Evolutionary conservation across 2,113 vertebrate species (phyloP).

Genomic region (Erythrocercus mccallii): DNA sequence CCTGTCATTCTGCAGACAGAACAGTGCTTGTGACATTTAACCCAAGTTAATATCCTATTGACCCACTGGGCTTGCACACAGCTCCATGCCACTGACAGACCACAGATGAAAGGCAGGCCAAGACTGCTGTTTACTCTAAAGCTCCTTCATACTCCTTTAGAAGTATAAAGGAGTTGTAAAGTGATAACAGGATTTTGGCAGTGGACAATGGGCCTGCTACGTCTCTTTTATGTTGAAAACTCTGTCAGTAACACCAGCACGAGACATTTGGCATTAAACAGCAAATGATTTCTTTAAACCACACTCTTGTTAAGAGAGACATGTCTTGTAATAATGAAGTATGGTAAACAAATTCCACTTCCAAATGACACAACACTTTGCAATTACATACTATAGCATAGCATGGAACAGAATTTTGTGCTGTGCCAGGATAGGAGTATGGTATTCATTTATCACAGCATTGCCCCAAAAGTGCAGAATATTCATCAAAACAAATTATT

Average conservation of each 20-base stretch:
- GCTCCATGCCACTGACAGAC: background rate
- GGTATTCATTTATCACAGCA: background rate
- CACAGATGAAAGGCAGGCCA: conserved; percentile 10
- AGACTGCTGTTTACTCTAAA: background rate
- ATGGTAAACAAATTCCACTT: background rate
- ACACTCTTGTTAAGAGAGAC: background rate
- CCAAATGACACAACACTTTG: background rate
- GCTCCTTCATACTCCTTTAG: background rate
- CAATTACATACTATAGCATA: background rate
- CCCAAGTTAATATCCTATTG: background rate
- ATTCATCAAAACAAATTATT: background rate
- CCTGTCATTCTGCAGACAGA: background rate
- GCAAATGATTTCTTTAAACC: background rate
- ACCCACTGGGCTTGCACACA: background rate
- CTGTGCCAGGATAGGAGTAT: background rate
- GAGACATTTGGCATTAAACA: background rate
- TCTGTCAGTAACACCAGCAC: background rate
- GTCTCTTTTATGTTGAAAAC: conserved; percentile 21
- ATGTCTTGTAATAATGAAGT: background rate
- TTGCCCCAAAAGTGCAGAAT: background rate
- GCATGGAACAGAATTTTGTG: background rate
- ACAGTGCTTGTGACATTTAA: background rate
- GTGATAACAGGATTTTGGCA: conserved; percentile 30
- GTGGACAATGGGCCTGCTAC: background rate
- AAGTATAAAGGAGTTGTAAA: background rate